These are phyloP conservation scores for Tortricodes alternella DNA, from an alignment of 2,888 invertebrate species.

Conservation along the genomic window DNA sequence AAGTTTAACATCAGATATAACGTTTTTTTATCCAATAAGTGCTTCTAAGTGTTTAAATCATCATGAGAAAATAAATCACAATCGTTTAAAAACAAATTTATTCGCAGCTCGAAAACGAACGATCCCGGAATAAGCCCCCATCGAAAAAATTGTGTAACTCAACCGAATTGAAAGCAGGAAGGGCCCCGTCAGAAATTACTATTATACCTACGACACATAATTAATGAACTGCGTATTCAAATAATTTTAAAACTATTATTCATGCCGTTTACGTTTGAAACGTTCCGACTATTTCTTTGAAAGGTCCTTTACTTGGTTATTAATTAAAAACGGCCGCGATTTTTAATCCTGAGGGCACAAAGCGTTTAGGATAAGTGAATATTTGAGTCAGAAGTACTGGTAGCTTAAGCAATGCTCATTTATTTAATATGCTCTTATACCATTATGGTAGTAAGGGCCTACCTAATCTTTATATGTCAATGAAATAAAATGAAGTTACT, in stretches of 20 bases:
- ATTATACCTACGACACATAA: conserved; percentile 74
- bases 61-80: neutral
- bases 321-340: conserved; percentile 75
- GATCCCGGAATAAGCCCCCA: conserved; percentile 42
- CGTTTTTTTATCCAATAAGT: too few relatives aligned
- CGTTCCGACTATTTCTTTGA: conserved; percentile 75
- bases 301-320: conserved; percentile 63
- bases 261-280: conserved; percentile 80
- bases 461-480: too few relatives aligned
- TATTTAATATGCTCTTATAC: too few relatives aligned
- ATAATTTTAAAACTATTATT: conserved; percentile 83
- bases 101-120: conserved; percentile 36
- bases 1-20: too few relatives aligned
- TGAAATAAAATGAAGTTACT: too few relatives aligned
- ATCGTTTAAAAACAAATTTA: conserved; percentile 10
- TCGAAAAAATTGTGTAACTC: conserved; percentile 73
- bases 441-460: too few relatives aligned
- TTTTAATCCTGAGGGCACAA: conserved; percentile 51
- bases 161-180: conserved; percentile 78
- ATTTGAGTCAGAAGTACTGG: neutral
- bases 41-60: neutral
- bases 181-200: conserved; percentile 80
- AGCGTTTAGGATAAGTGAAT: conserved; percentile 58
- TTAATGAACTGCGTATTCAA: conserved; percentile 83
- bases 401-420: too few relatives aligned